Percentiles rank a stretch among this genome's conserved stretches.
Conservation (phyloP, 2,113 vertebrate genomes). For the Hyla sarda region DNA sequence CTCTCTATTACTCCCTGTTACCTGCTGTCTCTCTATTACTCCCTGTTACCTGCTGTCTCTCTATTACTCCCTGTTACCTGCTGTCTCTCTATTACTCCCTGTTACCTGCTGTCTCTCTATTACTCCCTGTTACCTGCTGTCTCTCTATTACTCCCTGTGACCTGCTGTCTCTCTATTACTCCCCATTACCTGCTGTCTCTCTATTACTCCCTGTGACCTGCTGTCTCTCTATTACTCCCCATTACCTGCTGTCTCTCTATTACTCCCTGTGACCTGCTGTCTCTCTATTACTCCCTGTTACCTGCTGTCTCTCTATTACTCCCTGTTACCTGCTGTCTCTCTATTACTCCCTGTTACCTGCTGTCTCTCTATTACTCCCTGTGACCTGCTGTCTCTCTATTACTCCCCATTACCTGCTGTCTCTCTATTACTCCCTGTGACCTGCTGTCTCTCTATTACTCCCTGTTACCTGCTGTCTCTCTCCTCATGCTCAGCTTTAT, state of each 20-base stretch:
- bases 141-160: too few relatives aligned
- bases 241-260: neutral
- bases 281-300: neutral
- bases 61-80: too few relatives aligned
- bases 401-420: neutral
- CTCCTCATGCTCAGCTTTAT: neutral
- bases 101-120: too few relatives aligned
- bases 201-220: neutral
- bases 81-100: too few relatives aligned
- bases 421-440: neutral
- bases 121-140: too few relatives aligned
- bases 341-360: neutral
- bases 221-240: neutral
- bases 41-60: too few relatives aligned
- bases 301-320: neutral
- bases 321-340: neutral
- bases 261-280: neutral
- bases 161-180: neutral
- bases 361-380: neutral
- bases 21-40: too few relatives aligned
- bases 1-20: too few relatives aligned
- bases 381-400: neutral
- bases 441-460: neutral
- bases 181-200: neutral
- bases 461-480: neutral